Evolutionary conservation across 1,140 invertebrate species (phyloP).

Genomic region (Cheumatopsyche charites): DNA sequence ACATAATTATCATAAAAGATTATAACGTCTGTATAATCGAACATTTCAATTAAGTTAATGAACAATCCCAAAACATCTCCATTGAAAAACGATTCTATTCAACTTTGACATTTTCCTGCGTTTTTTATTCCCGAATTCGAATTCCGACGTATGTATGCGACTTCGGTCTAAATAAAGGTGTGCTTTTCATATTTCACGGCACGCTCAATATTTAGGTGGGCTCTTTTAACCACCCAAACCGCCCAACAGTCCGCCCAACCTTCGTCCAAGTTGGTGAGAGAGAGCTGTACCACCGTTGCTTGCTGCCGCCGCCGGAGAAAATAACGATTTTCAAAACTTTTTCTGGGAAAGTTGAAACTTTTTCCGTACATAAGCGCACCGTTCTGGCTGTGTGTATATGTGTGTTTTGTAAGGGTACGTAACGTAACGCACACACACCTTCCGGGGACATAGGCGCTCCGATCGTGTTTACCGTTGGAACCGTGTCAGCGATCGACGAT

Average conservation of each 20-base stretch:
- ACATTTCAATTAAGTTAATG: too few species aligned
- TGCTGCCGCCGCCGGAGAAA: conserved; percentile 44
- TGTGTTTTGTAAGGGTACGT: conserved; percentile 1
- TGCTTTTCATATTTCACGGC: conserved; percentile 33
- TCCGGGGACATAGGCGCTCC: background rate
- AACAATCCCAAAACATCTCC: too few species aligned
- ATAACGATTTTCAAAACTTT: conserved; percentile 50
- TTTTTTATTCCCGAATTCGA: too few species aligned
- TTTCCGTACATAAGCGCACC: conserved; percentile 39
- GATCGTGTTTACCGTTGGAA: conserved; percentile 28
- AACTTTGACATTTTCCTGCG: too few species aligned
- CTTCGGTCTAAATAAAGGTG: conserved; percentile 9
- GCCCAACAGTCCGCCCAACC: conserved; percentile 24
- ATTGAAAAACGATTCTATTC: too few species aligned
- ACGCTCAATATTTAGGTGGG: conserved; percentile 25
- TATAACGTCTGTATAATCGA: too few species aligned
- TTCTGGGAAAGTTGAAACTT: conserved; percentile 50
- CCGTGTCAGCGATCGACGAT: conserved; percentile 4
- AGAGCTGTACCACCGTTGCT: conserved; percentile 37
- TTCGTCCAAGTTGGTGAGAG: conserved; percentile 39
- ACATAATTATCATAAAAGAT: too few species aligned
- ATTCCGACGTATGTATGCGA: too few species aligned
- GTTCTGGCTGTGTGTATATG: conserved; percentile 7
- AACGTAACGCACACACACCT: background rate
- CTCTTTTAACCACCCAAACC: too few species aligned